Base-by-base conservation (phyloP, 2,888 invertebrate species). In the Parnassius glacialis region DNA sequence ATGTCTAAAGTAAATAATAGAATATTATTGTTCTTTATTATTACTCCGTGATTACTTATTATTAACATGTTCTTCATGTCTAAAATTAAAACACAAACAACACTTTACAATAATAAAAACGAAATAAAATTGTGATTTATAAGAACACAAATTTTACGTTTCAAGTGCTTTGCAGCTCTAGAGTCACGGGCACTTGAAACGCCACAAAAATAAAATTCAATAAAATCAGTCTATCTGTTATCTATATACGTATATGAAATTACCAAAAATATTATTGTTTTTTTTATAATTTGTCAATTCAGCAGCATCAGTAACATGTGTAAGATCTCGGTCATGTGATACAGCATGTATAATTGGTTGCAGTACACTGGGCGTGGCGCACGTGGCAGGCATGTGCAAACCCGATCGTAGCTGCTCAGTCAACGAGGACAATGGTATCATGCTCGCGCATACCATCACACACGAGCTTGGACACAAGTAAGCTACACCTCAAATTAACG, bases 401-500 rank as follows among this genome's bases (percentile, higher is more conserved):
- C 94, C 95, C 7, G 94, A 95, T 73, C 93, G 95, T 69, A 96
- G 97, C 78, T 97, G 97, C 81, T 97, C 96, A 76, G 96, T 98
- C 76, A 97, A 97, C 82, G 97, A 97, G 85, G 97, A 97, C 90
- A 96, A 95, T 80, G 97, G 97, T 68, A 95, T 97, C 69, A 95
- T 96, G 80, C 92, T 97, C 62, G 97, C 97, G 41, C 96, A 97
- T 89, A 97, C 97, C 68, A 95, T 97, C 75, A 95, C 97, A 9
- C 97, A 98, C 81, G 97, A 98, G 88, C 89, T 97, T 79, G 97
- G 97, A 64, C 97, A 97, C 91, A 97, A 97, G 97, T 97, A 90
- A 93, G 96, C 48, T 16, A 43, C 16, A 53, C 16, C 42, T 43
- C 16, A 42, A 53, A 43, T 43, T 43, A 43, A 41, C 53, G 42